Conservation (phyloP, 2,888 invertebrate species). For the Luperina nickerlii region DNA sequence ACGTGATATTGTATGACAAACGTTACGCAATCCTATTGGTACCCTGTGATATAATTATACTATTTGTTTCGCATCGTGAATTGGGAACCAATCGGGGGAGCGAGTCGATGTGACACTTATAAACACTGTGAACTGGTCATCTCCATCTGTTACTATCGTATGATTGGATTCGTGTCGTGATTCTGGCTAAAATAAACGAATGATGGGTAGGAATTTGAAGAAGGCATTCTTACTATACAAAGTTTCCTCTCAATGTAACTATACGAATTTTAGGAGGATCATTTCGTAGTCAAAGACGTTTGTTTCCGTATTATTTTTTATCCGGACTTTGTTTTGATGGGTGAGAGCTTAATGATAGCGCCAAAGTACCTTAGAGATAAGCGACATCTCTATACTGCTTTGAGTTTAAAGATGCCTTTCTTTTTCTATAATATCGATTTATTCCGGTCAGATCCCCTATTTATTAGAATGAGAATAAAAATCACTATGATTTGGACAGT, state of each 20-base stretch:
- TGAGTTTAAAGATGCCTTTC: background rate
- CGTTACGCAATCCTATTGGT: constrained; percentile 46
- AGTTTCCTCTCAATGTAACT: background rate
- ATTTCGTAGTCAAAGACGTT: background rate
- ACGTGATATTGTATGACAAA: constrained; percentile 32
- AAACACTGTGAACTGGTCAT: constrained; percentile 15
- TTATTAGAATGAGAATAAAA: no score
- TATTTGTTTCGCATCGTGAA: constrained; percentile 37
- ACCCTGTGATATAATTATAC: constrained; percentile 32
- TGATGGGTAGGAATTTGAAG: background rate
- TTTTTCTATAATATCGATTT: no score
- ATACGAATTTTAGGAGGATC: background rate
- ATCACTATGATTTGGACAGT: no score
- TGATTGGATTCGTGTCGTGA: background rate
- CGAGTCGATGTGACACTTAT: constrained; percentile 33
- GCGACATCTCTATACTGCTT: background rate
- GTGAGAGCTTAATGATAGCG: background rate
- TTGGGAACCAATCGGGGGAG: constrained; percentile 46
- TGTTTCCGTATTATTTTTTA: no score
- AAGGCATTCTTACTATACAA: background rate
- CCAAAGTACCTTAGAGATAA: background rate
- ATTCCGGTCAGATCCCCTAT: no score
- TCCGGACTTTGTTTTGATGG: background rate
- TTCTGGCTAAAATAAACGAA: background rate
- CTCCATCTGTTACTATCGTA: constrained; percentile 7